A percentile compares a stretch with the other conserved stretches of the same genome.
phyloP scores from a whole-genome alignment of 2,888 invertebrate species.

The Crioceris asparagi region DNA sequence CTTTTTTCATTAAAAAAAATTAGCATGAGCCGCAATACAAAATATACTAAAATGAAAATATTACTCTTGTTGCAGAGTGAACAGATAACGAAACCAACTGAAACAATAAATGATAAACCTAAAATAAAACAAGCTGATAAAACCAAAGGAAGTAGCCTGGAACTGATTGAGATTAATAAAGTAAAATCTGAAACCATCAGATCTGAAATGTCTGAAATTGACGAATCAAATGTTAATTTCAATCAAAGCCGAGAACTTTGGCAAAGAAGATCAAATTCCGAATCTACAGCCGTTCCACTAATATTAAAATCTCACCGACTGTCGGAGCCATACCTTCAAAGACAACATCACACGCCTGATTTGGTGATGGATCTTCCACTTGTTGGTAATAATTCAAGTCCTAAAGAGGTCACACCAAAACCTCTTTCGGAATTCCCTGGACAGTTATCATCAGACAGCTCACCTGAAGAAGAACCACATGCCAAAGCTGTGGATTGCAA shows the following conservation, averaged over 20 bases:
- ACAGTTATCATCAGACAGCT: conserved; percentile 33
- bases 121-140: too few species aligned
- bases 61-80: too few species aligned
- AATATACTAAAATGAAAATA: too few species aligned
- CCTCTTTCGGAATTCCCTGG: conserved; percentile 26
- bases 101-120: too few species aligned
- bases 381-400: conserved; percentile 32
- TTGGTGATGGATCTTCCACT: conserved; percentile 75
- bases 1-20: too few species aligned
- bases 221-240: conserved; percentile 39
- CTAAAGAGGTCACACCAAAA: conserved; percentile 34
- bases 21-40: too few species aligned
- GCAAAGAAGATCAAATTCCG: conserved; percentile 49
- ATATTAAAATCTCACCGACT: conserved; percentile 33
- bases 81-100: too few species aligned
- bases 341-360: conserved; percentile 60
- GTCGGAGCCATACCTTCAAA: conserved; percentile 33
- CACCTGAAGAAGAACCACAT: conserved; percentile 26
- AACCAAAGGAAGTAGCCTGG: too few species aligned
- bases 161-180: too few species aligned
- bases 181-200: too few species aligned
- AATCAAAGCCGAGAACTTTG: conserved; percentile 47
- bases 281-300: conserved; percentile 32
- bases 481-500: conserved; percentile 14
- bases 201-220: too few species aligned